A percentile compares a stretch with the other conserved stretches of the same genome.
Conservation (phyloP, 2,888 invertebrate species). For the Parnassius smintheus region DNA sequence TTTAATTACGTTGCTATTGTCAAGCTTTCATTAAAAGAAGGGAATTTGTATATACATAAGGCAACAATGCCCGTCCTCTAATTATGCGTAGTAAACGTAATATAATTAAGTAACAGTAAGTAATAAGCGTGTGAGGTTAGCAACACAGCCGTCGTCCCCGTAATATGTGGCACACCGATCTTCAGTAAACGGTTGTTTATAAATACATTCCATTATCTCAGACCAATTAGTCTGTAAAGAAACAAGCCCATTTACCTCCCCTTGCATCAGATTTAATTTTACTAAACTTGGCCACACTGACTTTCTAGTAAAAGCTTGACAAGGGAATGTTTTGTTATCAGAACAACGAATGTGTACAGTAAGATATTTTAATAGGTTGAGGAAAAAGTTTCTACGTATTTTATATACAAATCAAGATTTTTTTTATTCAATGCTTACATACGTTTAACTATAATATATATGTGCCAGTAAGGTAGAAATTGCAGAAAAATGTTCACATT, state of each 20-base stretch:
- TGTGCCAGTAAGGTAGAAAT: no score
- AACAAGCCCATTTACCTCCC: conserved; percentile 43
- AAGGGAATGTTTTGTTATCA: conserved; percentile 5
- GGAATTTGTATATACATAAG: conserved; percentile 36
- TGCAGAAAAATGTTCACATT: no score
- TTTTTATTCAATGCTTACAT: no score
- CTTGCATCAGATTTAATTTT: conserved; percentile 48
- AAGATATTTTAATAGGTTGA: not conserved
- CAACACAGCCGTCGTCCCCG: conserved; percentile 22
- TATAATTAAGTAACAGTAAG: conserved; percentile 47
- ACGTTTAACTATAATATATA: no score
- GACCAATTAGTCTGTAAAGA: conserved; percentile 64
- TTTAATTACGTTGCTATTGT: no score
- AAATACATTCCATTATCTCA: conserved; percentile 56
- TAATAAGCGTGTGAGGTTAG: conserved; percentile 31
- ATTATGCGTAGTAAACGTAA: conserved; percentile 53
- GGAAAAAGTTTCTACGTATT: no score
- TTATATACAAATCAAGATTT: no score
- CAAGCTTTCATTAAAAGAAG: no score
- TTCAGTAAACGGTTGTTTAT: conserved; percentile 48
- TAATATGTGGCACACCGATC: conserved; percentile 42
- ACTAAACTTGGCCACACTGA: conserved; percentile 36
- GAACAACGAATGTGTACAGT: not conserved
- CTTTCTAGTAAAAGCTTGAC: conserved; percentile 16
- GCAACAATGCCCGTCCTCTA: conserved; percentile 42